Percentiles rank a stretch among this genome's conserved stretches.
These are phyloP conservation scores for Cotesia congregata DNA, from an alignment of 2,888 invertebrate species.

Conservation along the genomic window DNA sequence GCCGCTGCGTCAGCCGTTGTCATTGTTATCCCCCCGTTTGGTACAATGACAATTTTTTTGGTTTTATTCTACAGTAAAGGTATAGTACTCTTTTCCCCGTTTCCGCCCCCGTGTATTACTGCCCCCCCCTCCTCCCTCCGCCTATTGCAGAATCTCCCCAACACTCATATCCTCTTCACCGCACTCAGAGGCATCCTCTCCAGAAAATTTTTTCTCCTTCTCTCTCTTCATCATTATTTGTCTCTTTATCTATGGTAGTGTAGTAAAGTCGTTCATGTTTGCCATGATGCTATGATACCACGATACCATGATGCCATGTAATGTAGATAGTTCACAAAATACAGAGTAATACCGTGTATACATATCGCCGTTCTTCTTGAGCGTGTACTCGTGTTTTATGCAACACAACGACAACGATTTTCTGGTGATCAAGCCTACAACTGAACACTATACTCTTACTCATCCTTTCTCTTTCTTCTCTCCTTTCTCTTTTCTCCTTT, in stretches of 20 bases:
- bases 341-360: slow-evolving; percentile 10
- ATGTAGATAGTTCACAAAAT: slow-evolving; percentile 13
- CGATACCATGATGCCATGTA: too few species aligned
- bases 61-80: slow-evolving; percentile 67
- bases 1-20: slow-evolving; percentile 69
- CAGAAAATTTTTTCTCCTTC: slow-evolving; percentile 23
- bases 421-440: background rate
- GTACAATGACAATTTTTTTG: slow-evolving; percentile 70
- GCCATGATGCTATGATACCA: slow-evolving; percentile 9
- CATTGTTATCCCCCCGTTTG: slow-evolving; percentile 67
- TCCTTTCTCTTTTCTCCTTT: slow-evolving; percentile 32
- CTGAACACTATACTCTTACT: background rate
- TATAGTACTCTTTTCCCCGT: slow-evolving; percentile 57
- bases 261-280: slow-evolving; percentile 22
- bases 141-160: background rate
- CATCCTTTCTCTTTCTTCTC: slow-evolving; percentile 9
- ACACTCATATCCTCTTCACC: slow-evolving; percentile 4
- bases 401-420: background rate
- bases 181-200: slow-evolving; percentile 33
- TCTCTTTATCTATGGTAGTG: background rate
- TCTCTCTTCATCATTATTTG: slow-evolving; percentile 11
- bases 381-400: background rate
- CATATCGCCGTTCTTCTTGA: background rate
- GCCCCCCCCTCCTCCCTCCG: slow-evolving; percentile 36
- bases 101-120: slow-evolving; percentile 55